A percentile compares a stretch with the other conserved stretches of the same genome.
Conservation (phyloP, 2,888 invertebrate genomes). For the Alcis repandata region DNA sequence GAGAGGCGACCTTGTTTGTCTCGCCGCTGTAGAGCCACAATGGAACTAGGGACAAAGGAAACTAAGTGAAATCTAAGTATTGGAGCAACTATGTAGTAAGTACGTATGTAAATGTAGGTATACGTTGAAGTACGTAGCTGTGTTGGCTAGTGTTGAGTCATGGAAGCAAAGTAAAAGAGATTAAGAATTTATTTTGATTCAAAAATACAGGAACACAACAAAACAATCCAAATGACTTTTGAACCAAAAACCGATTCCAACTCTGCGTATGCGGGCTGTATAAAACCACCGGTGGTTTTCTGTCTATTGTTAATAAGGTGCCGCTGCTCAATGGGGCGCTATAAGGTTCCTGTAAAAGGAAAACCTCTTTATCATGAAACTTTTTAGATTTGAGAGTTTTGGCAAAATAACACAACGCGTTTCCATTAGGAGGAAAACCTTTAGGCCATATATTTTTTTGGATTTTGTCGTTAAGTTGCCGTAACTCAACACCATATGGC, state of each 20-base stretch:
- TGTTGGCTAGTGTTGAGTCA: no score
- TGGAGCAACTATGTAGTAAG: not conserved
- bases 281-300: no score
- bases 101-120: no score
- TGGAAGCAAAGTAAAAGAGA: no score
- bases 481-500: not conserved
- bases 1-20: conserved; percentile 45
- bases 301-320: not conserved
- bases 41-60: not conserved
- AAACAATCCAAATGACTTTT: no score
- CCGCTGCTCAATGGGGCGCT: not conserved
- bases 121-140: no score
- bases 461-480: not conserved
- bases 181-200: no score
- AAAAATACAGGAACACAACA: no score
- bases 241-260: no score
- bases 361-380: not conserved
- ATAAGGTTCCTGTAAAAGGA: not conserved
- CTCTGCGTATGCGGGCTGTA: no score
- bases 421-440: not conserved
- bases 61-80: not conserved
- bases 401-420: no score
- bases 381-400: not conserved
- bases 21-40: not conserved
- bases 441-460: not conserved